A percentile compares a stretch with the other conserved stretches of the same genome.
Evolutionary conservation across 2,888 invertebrate genomes (phyloP).

Genomic region (Nymphalis c-album): DNA sequence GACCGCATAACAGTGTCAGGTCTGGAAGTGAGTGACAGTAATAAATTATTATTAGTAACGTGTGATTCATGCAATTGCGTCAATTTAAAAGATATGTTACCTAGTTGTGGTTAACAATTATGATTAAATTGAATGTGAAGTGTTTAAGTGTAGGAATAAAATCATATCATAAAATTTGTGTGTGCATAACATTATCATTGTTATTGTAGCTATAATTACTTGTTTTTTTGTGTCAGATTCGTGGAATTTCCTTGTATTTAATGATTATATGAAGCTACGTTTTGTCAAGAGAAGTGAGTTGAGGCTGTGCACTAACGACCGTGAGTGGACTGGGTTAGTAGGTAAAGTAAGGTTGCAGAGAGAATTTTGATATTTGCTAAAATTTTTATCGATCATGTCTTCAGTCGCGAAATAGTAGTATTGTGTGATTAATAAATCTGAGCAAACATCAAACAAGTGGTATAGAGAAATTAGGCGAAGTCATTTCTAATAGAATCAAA

Average conservation of each 20-base stretch:
- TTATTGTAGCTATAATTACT: constrained; percentile 42
- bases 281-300: constrained; percentile 66
- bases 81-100: constrained; percentile 62
- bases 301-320: constrained; percentile 77
- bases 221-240: constrained; percentile 64
- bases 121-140: constrained; percentile 27
- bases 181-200: constrained; percentile 20
- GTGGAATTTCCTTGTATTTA: constrained; percentile 76
- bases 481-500: constrained; percentile 78
- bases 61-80: constrained; percentile 73
- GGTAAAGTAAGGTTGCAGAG: constrained; percentile 71
- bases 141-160: constrained; percentile 32
- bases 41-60: constrained; percentile 44
- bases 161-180: constrained; percentile 25
- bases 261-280: constrained; percentile 67
- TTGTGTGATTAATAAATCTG: constrained; percentile 36
- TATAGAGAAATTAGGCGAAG: constrained; percentile 75
- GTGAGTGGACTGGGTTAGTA: constrained; percentile 70
- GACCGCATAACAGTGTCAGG: constrained; percentile 29
- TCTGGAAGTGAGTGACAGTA: constrained; percentile 32
- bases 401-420: neutral
- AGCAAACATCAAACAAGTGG: constrained; percentile 70
- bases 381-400: constrained; percentile 20
- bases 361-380: constrained; percentile 67
- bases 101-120: constrained; percentile 42